phyloP scores from a whole-genome alignment of 2,797 vertebrate species.

The Epinephelus coioides region DNA sequence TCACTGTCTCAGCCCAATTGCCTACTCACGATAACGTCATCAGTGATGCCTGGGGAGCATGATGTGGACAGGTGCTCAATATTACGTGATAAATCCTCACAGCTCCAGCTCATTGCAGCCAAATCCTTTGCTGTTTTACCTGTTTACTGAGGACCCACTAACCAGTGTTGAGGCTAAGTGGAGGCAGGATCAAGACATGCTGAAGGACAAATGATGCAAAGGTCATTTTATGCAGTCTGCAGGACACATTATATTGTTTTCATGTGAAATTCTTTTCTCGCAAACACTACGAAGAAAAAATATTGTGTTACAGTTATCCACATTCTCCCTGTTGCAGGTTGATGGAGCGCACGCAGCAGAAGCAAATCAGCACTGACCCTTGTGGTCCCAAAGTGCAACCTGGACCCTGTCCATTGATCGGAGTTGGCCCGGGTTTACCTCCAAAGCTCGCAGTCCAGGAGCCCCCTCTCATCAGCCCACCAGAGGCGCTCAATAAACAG shows the following conservation, averaged over 20 bases:
- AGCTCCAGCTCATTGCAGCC: conserved; percentile 14
- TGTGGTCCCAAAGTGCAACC: conserved; percentile 61
- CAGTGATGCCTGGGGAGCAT: conserved; percentile 29
- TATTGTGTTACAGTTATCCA: not conserved
- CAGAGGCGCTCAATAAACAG: conserved; percentile 32
- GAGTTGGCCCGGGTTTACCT: conserved; percentile 34
- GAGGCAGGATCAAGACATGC: conserved; percentile 8
- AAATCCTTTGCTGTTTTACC: conserved; percentile 21
- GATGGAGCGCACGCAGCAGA: conserved; percentile 77
- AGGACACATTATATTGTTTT: not conserved
- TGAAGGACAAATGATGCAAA: conserved; percentile 41
- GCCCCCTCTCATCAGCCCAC: conserved; percentile 43
- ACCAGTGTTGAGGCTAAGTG: not conserved
- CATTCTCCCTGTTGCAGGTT: conserved; percentile 54
- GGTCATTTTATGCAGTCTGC: conserved; percentile 22
- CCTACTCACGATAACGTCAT: conserved; percentile 53
- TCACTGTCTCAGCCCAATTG: conserved; percentile 11
- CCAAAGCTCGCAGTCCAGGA: conserved; percentile 64
- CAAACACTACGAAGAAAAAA: not conserved
- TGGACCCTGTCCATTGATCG: conserved; percentile 49
- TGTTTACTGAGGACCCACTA: not conserved
- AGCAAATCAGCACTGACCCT: conserved; percentile 56
- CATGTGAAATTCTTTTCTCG: not conserved
- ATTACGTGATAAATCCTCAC: conserved; percentile 8
- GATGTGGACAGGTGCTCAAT: conserved; percentile 37